Conservation (phyloP, 2,888 invertebrate species). For the Xylota sylvarum region DNA sequence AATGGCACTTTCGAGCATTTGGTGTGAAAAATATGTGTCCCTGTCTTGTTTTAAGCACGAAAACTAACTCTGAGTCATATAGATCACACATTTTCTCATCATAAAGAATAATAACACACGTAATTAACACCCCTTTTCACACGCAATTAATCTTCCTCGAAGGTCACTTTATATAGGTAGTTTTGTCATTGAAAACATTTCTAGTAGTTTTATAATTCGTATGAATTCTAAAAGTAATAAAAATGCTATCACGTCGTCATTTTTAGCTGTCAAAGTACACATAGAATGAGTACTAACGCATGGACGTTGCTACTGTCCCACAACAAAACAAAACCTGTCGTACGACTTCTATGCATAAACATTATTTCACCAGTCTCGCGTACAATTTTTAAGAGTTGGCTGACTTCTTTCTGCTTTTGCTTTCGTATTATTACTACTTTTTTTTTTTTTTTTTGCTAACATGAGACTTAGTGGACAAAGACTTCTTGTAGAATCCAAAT, state of each 20-base stretch:
- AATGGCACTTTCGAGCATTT: too few relatives aligned
- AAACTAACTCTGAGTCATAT: too few relatives aligned
- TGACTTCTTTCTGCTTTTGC: slow-evolving; percentile 39
- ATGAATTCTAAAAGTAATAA: slow-evolving; percentile 35
- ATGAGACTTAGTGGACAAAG: slow-evolving; percentile 42
- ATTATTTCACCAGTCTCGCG: slow-evolving; percentile 53
- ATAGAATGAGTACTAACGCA: slow-evolving; percentile 21
- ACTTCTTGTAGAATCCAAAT: slow-evolving; percentile 47
- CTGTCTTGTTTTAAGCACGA: background rate
- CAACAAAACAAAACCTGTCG: slow-evolving; percentile 63
- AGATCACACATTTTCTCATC: slow-evolving; percentile 1
- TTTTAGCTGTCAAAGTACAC: slow-evolving; percentile 50
- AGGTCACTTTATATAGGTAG: slow-evolving; percentile 15
- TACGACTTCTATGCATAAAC: slow-evolving; percentile 69
- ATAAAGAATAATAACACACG: background rate
- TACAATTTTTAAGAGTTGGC: slow-evolving; percentile 8
- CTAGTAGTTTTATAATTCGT: slow-evolving; percentile 16
- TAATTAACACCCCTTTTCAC: slow-evolving; percentile 23
- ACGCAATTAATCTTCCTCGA: slow-evolving; percentile 34
- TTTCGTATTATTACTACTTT: slow-evolving; percentile 15
- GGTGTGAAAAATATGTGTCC: background rate
- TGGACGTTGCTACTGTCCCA: slow-evolving; percentile 17
- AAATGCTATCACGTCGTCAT: slow-evolving; percentile 43
- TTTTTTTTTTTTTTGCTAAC: background rate
- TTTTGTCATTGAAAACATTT: slow-evolving; percentile 19